A percentile compares a stretch with the other conserved stretches of the same genome.
phyloP scores from a whole-genome alignment of 1,140 invertebrate genomes.

The Patella vulgata region DNA sequence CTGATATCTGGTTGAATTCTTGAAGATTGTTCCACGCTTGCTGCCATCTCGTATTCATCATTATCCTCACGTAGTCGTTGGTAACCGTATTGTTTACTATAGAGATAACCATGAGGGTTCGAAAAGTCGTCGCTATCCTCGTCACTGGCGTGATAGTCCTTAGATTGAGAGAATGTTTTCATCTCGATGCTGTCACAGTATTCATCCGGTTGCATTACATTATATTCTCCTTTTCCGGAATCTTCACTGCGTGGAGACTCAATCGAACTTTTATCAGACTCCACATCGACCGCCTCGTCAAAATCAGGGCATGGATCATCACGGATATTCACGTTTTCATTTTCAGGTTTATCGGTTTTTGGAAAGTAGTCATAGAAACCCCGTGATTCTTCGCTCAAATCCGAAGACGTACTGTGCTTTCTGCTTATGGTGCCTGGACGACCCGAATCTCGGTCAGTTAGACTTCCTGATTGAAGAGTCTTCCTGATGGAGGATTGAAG shows the following conservation, averaged over 20 bases:
- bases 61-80: conserved; percentile 43
- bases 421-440: conserved; percentile 2
- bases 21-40: no score
- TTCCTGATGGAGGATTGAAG: neutral
- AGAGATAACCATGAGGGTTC: neutral
- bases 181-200: conserved; percentile 37
- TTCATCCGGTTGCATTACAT: conserved; percentile 26
- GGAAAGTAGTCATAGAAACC: conserved; percentile 42
- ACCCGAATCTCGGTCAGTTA: conserved; percentile 3
- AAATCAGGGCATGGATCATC: conserved; percentile 37
- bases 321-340: conserved; percentile 20
- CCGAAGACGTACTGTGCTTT: neutral
- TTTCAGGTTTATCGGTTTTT: conserved; percentile 21
- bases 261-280: conserved; percentile 46
- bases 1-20: no score
- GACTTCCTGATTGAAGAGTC: conserved; percentile 4
- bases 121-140: conserved; percentile 26
- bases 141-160: conserved; percentile 10
- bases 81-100: conserved; percentile 31
- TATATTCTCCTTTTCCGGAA: conserved; percentile 30
- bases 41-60: conserved; percentile 7
- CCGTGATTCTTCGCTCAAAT: conserved; percentile 13
- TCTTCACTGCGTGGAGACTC: conserved; percentile 52
- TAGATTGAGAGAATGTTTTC: conserved; percentile 30
- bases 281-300: conserved; percentile 52